Percentiles rank a stretch among this genome's conserved stretches.
These are phyloP conservation scores for Vultur gryphus DNA, from an alignment of 2,797 vertebrate species.

Conservation along the genomic window DNA sequence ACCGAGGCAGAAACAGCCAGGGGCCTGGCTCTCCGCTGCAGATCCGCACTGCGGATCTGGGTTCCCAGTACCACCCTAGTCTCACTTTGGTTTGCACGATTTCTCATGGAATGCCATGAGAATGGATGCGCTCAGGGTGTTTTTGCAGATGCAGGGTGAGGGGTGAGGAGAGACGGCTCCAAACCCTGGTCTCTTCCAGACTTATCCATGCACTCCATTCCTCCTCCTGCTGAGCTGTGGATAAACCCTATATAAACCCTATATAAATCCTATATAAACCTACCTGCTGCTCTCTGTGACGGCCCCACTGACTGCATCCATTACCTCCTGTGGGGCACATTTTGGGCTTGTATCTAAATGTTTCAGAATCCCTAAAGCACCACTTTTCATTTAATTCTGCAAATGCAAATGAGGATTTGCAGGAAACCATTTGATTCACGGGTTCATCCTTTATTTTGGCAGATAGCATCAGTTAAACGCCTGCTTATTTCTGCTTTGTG, in stretches of 20 bases:
- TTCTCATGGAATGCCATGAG: accelerated
- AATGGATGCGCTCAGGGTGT: accelerated
- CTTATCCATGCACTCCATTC: accelerated
- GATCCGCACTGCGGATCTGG: not conserved
- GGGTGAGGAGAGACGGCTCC: not conserved
- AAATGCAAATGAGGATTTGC: constrained; percentile 24
- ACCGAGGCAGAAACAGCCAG: not conserved
- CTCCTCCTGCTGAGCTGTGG: not conserved
- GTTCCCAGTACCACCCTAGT: not conserved
- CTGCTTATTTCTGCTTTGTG: constrained; percentile 49
- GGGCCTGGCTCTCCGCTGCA: accelerated
- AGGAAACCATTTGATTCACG: constrained; percentile 13
- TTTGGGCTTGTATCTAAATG: not conserved
- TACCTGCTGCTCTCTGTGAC: accelerated
- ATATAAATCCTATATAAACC: accelerated
- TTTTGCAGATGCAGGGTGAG: not conserved
- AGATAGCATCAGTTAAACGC: constrained; percentile 45
- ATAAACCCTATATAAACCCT: not conserved
- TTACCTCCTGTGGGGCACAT: not conserved
- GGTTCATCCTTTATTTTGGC: constrained; percentile 46
- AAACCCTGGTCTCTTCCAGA: not conserved
- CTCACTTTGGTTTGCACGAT: not conserved
- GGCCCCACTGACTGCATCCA: accelerated
- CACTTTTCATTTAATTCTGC: not conserved
- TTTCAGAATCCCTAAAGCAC: not conserved